These are phyloP conservation scores for Physeter macrocephalus DNA, from an alignment of 2,113 vertebrate species.

Conservation along the genomic window DNA sequence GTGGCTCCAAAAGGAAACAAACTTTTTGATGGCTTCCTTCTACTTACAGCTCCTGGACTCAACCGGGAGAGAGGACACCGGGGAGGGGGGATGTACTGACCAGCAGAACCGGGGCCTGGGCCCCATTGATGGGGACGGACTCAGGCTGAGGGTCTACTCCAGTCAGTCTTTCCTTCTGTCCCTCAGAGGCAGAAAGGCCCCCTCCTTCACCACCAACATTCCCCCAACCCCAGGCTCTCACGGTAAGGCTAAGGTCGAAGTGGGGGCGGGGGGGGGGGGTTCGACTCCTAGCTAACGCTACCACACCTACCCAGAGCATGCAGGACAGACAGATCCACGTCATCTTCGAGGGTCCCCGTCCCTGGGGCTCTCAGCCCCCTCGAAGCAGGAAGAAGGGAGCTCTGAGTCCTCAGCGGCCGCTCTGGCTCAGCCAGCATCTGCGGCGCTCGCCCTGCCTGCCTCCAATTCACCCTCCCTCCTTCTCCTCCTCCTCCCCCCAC, in stretches of 20 bases:
- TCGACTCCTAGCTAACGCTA: background rate
- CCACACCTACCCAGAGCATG: slow-evolving; percentile 91
- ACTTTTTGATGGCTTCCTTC: background rate
- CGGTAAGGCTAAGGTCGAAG: slow-evolving; percentile 74
- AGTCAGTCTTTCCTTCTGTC: background rate
- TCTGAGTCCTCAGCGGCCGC: background rate
- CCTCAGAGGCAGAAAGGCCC: background rate
- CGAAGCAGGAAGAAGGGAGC: background rate
- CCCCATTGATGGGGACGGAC: background rate
- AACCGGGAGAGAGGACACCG: fast-evolving
- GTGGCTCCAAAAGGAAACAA: background rate
- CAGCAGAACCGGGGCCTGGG: background rate
- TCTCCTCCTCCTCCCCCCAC: slow-evolving; percentile 32
- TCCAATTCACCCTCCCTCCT: slow-evolving; percentile 28
- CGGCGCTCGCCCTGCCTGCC: slow-evolving; percentile 16
- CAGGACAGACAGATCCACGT: slow-evolving; percentile 95
- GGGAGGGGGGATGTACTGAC: no score
- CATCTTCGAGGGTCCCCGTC: slow-evolving; percentile 80
- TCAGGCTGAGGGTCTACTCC: background rate
- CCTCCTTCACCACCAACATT: background rate
- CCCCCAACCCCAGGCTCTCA: background rate
- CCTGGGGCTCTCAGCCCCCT: slow-evolving; percentile 49
- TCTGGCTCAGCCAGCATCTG: slow-evolving; percentile 54
- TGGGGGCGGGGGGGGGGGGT: background rate
- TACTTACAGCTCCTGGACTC: background rate